Percentiles rank a stretch among this genome's conserved stretches.
Evolutionary conservation across 2,888 invertebrate species (phyloP).

Genomic region (Chloromyia formosa): DNA sequence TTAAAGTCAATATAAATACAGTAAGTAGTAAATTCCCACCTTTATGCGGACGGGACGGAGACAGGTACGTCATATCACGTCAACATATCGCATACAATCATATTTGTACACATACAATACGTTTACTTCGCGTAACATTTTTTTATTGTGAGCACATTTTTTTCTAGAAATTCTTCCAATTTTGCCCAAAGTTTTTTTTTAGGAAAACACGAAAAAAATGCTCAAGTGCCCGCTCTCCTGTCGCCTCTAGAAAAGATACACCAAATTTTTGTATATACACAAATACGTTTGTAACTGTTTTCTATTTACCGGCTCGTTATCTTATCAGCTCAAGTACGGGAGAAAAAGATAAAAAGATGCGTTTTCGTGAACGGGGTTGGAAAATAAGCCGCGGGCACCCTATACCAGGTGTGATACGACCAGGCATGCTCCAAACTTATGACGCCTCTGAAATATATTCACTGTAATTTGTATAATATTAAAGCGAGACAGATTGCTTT

Average conservation of each 20-base stretch:
- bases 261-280: neutral
- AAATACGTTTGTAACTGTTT: neutral
- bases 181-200: neutral
- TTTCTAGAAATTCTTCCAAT: neutral
- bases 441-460: constrained; percentile 11
- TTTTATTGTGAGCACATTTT: neutral
- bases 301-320: constrained; percentile 22
- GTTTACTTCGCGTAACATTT: neutral
- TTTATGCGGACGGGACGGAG: neutral
- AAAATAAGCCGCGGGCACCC: neutral
- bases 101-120: neutral
- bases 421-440: constrained; percentile 8
- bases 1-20: constrained; percentile 21
- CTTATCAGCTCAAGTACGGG: constrained; percentile 21
- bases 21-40: constrained; percentile 7
- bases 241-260: neutral
- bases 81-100: neutral
- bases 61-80: constrained; percentile 12
- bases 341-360: neutral
- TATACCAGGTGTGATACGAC: constrained; percentile 13
- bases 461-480: neutral
- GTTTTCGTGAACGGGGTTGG: constrained; percentile 30
- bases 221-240: neutral
- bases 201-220: too few relatives aligned
- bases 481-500: constrained; percentile 42